Evolutionary conservation across 2,797 vertebrate species (phyloP), one percentile per base, ranked within the genome.

Genomic region (Etheostoma perlongum): DNA sequence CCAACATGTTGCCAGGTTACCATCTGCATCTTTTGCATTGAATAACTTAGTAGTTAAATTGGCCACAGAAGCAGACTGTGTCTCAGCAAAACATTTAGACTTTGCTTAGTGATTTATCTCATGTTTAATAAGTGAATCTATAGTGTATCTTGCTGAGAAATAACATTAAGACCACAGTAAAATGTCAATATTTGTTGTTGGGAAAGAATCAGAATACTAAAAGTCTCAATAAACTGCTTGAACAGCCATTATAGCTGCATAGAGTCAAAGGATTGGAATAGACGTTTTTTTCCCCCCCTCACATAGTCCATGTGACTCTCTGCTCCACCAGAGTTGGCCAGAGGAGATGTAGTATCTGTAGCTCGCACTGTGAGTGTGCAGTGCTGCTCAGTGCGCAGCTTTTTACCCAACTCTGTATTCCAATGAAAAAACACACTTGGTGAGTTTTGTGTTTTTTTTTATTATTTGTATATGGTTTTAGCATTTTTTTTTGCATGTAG

Each of bases 351-450:
- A 90, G 92, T 88, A 72, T 91, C 80, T 58, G 83, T 88, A 84
- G 89, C 81, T 84, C 67, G 59, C 85, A 67, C 90, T 82, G 83
- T 84, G 87, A 92, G 90, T 89, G 83, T 91, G 91, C 93, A 87
- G 91, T 88, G 92, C 92, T 91, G 91, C 93, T 91, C 72, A 42
- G 79, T 68, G 84, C 55, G 66, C 89, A 87, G 88, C 85, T 44
- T 60, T 90, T 76, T 82, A 64, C 81, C 86, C 68, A 58, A 58
- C 83, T 83, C 83, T 82, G 63, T 90, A 85, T 93, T 94, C 94
- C 93, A 95, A 96, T 96, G 95, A 95, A 92, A 96, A 95, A 92
- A 86, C 91, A 79, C 82, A 87, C 85, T 68, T 74, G 95, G 95
- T 96, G 91, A 96, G 95, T 94, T 61, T 9, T 40, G 8, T 59